phyloP scores from a whole-genome alignment of 2,113 vertebrate species.

The Galeopterus variegatus region DNA sequence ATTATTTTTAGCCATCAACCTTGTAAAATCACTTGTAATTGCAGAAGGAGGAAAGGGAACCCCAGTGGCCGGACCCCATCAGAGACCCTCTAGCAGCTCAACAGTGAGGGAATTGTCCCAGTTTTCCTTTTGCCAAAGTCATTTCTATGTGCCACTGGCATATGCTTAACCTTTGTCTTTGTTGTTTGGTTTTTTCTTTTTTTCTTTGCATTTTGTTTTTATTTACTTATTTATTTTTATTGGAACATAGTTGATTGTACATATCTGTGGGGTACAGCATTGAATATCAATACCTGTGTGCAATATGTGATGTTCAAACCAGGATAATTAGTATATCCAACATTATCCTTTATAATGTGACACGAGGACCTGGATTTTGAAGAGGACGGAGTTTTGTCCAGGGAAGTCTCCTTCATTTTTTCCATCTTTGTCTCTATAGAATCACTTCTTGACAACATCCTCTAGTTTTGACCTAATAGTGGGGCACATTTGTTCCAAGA shows the following conservation, averaged over 20 bases:
- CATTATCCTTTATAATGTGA: not conserved
- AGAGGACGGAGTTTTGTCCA: not conserved
- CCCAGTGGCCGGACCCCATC: no score
- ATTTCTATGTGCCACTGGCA: not conserved
- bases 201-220: no score
- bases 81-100: not conserved
- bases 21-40: not conserved
- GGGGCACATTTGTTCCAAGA: not conserved
- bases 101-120: not conserved
- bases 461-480: not conserved
- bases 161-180: not conserved
- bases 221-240: no score
- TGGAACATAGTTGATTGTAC: no score
- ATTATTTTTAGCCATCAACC: not conserved
- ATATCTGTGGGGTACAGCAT: no score
- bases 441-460: not conserved
- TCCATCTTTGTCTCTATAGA: not conserved
- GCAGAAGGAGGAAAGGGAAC: not conserved
- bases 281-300: no score
- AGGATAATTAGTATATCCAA: no score
- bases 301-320: no score
- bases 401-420: not conserved
- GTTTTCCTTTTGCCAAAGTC: not conserved
- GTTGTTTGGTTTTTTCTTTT: no score
- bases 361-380: not conserved